These are phyloP conservation scores for Enhydra lutris DNA, from an alignment of 2,113 vertebrate species.

Conservation along the genomic window DNA sequence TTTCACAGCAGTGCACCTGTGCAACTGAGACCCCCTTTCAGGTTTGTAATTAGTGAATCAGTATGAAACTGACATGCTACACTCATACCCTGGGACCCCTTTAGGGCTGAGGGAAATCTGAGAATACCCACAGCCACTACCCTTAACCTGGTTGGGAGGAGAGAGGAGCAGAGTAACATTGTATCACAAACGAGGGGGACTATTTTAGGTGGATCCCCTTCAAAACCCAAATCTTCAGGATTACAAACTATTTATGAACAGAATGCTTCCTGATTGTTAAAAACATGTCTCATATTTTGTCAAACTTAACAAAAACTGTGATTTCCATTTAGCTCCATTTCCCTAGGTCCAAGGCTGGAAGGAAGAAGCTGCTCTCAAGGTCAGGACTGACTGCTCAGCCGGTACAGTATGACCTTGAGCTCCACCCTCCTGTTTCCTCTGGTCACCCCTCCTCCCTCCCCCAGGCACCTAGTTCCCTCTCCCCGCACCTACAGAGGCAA, in stretches of 20 bases:
- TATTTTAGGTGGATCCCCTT: neutral
- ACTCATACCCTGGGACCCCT: neutral
- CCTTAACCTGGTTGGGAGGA: neutral
- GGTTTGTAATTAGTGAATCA: neutral
- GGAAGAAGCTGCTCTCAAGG: neutral
- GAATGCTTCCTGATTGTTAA: neutral
- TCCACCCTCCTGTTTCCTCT: neutral
- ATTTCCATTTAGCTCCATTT: conserved; percentile 6
- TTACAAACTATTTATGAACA: neutral
- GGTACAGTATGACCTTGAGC: neutral
- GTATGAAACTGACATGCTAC: neutral
- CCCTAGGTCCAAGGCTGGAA: neutral
- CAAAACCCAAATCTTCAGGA: neutral
- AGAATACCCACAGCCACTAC: neutral
- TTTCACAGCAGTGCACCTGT: neutral
- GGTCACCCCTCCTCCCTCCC: neutral
- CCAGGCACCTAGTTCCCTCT: neutral
- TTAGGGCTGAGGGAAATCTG: neutral
- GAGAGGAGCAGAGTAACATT: neutral
- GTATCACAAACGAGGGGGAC: neutral
- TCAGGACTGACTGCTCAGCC: neutral
- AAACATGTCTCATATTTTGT: neutral
- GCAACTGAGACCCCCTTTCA: neutral
- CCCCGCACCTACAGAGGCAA: neutral
- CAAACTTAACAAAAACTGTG: neutral